phyloP scores from a whole-genome alignment of 37 sponge, comb jelly and placozoan species.

The Oopsacas minuta region DNA sequence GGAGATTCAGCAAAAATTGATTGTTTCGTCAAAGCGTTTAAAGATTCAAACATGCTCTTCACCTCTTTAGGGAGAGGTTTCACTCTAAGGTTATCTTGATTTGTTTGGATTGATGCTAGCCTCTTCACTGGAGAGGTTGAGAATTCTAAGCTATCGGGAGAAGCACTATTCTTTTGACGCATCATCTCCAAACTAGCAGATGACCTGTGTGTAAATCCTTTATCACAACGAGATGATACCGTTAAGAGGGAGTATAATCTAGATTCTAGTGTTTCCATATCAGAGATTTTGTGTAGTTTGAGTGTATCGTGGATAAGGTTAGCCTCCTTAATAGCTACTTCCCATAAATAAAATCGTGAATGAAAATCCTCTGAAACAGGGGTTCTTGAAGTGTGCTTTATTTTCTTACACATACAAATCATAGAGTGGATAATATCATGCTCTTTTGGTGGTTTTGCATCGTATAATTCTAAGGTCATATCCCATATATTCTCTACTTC shows the following conservation, averaged over 20 bases:
- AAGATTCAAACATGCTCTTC: neutral
- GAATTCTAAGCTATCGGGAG: no score
- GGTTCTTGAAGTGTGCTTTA: neutral
- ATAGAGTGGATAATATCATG: neutral
- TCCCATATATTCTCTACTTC: neutral
- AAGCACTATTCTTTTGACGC: no score
- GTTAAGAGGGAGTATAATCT: neutral
- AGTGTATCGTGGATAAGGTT: neutral
- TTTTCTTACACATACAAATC: neutral
- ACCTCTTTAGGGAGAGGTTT: neutral
- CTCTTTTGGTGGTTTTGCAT: neutral
- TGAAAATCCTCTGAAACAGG: neutral
- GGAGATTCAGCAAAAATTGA: neutral
- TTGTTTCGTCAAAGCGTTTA: neutral
- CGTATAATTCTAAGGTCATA: neutral
- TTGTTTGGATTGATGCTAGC: neutral
- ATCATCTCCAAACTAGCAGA: no score
- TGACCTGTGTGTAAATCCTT: no score
- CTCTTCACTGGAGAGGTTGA: neutral
- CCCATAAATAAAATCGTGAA: neutral
- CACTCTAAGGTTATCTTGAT: neutral
- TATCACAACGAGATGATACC: neutral
- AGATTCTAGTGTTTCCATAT: neutral
- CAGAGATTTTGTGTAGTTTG: neutral
- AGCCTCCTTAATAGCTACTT: neutral